Evolutionary conservation across 1,140 invertebrate genomes (phyloP), one percentile per base, ranked within the genome.

Genomic region (Drosophila setifemur): DNA sequence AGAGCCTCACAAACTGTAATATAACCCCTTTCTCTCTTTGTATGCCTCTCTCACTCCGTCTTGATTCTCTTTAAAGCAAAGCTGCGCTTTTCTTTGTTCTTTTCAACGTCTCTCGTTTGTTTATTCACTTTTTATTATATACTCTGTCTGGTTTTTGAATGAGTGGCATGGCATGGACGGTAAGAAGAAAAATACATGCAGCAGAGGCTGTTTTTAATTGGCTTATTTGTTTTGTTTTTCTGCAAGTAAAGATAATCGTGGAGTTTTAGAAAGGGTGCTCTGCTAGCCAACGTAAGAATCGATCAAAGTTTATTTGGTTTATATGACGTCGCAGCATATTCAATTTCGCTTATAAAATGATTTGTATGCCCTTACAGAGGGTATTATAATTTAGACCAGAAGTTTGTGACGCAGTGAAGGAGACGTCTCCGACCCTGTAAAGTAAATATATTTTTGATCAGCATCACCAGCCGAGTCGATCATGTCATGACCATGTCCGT

Each of bases 1-100:
- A 61, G 35, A 73, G 49, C 29, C 42, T 5, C 5, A 33, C 3
- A 61, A 78, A 78, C 68, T 77, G 49, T 72, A 49, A 44, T 47
- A 23, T 25, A 35, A 19, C 11, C 35, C 21, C 6, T 14, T 18
- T 11, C 29, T 37, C 35, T 55, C 21, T 23, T 16, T 25, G 0
- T 43, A 12, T 28, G 11, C 73, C 9, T 33, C 23, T 33, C 29
- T 28, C n/a, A 4, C 7, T 29, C 19, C 19, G 35, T n/a, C n/a
- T n/a, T n/a, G n/a, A n/a, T n/a, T n/a, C n/a, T n/a, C n/a, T n/a
- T n/a, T n/a, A n/a, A 12, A 11, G 18, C 23, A 23, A 11, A 37
- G 39, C 1, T 21, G 5, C n/a, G 16, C 26, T 28, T 35, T 64
- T 37, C 60, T 64, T 64, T 64, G 60, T 64, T 64, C 31, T 18